Percentiles rank a stretch among this genome's conserved stretches.
phyloP scores from a whole-genome alignment of 2,888 invertebrate species.

The Phengaris arion region DNA sequence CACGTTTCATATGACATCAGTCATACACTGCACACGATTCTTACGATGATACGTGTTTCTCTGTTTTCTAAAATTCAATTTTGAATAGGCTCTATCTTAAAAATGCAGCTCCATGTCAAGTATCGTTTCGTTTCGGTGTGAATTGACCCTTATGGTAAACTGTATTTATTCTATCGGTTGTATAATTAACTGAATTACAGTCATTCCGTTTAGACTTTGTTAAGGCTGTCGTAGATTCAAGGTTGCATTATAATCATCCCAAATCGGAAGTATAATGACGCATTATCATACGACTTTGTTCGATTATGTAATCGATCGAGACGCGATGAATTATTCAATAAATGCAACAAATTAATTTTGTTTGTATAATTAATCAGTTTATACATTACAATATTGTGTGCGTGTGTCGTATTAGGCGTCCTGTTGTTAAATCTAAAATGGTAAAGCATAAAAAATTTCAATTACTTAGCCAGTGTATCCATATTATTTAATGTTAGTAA shows the following conservation, averaged over 20 bases:
- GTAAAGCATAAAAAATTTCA: not conserved
- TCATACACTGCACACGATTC: no score
- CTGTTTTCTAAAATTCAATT: no score
- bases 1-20: no score
- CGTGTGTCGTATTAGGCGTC: not conserved
- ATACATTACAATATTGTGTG: slow-evolving; percentile 2
- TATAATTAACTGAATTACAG: not conserved
- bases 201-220: no score
- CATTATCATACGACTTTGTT: slow-evolving; percentile 18
- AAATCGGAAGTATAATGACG: slow-evolving; percentile 6
- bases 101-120: no score
- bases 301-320: slow-evolving; percentile 12
- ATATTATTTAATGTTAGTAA: no score
- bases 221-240: not conserved
- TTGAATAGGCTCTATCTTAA: no score
- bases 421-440: not conserved
- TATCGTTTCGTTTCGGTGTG: no score
- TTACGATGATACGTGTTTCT: no score
- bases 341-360: slow-evolving; percentile 27
- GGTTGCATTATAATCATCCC: slow-evolving; percentile 14
- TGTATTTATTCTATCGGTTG: not conserved
- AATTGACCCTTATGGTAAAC: no score
- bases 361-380: slow-evolving; percentile 24
- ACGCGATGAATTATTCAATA: slow-evolving; percentile 39
- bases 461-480: no score